A percentile compares a stretch with the other conserved stretches of the same genome.
phyloP scores from a whole-genome alignment of 2,797 vertebrate species.

The Lepilemur septentrionalis region DNA sequence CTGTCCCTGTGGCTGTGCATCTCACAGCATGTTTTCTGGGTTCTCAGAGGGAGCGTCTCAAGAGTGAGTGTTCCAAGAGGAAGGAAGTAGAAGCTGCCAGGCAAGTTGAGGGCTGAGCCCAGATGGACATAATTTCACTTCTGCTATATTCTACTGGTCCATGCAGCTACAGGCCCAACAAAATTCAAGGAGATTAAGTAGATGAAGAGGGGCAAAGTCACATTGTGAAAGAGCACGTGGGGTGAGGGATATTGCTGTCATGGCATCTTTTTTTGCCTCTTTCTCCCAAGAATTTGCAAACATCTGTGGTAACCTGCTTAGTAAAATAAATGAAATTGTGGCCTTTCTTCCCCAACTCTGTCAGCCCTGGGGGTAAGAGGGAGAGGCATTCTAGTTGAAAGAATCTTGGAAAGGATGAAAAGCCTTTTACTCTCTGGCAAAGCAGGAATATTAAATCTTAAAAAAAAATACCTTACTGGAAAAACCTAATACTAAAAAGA shows the following conservation, averaged over 20 bases:
- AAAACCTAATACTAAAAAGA: constrained; percentile 16
- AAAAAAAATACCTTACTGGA: background rate
- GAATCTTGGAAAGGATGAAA: background rate
- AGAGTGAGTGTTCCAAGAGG: background rate
- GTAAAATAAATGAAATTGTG: background rate
- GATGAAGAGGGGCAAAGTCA: background rate
- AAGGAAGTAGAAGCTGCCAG: background rate
- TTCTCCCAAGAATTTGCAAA: background rate
- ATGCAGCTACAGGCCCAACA: background rate
- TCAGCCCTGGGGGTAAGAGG: background rate
- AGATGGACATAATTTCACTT: background rate
- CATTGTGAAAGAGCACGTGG: background rate
- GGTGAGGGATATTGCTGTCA: background rate
- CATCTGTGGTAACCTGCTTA: constrained; percentile 6
- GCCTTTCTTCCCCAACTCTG: background rate
- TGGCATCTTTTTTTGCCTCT: background rate
- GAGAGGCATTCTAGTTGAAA: background rate
- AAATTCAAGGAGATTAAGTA: background rate
- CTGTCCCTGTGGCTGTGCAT: background rate
- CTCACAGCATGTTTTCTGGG: background rate
- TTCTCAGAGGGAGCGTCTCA: background rate
- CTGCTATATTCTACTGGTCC: background rate
- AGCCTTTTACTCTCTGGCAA: background rate
- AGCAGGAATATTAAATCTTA: constrained; percentile 1
- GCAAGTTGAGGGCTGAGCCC: background rate